phyloP scores from a whole-genome alignment of 1,140 invertebrate genomes.

The Scaptomyza pallida region DNA sequence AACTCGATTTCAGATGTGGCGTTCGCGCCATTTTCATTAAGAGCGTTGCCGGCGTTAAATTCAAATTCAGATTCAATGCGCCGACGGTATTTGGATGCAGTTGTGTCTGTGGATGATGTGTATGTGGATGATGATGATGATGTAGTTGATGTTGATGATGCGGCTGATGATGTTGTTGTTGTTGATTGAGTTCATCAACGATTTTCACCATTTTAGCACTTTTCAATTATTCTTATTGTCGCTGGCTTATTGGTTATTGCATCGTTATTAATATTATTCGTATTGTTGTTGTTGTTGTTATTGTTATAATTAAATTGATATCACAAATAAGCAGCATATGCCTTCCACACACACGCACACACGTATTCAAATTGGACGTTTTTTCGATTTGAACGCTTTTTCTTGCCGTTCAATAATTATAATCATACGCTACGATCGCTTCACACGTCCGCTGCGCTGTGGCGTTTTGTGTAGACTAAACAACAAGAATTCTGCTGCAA shows the following conservation, averaged over 20 bases:
- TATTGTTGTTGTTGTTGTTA: neutral
- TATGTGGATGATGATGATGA: conserved; percentile 44
- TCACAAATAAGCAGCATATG: conserved; percentile 30
- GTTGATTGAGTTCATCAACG: conserved; percentile 61
- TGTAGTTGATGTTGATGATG: conserved; percentile 32
- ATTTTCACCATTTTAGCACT: conserved; percentile 72
- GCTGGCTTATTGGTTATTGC: conserved; percentile 1
- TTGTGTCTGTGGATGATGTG: neutral
- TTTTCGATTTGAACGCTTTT: conserved; percentile 7
- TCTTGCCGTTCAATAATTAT: conserved; percentile 3
- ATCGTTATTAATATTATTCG: conserved; percentile 3
- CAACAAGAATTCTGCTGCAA: conserved; percentile 60
- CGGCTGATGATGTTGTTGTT: conserved; percentile 47
- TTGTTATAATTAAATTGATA: conserved; percentile 32
- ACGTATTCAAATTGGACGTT: conserved; percentile 37
- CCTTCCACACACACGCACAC: conserved; percentile 25
- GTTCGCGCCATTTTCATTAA: conserved; percentile 85
- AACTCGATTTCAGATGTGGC: conserved; percentile 87
- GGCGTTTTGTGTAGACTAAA: conserved; percentile 78
- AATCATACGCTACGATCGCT: conserved; percentile 23
- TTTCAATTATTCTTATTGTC: conserved; percentile 16
- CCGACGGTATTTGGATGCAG: conserved; percentile 55
- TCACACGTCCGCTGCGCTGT: conserved; percentile 73
- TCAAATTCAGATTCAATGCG: conserved; percentile 62
- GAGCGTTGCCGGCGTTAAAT: conserved; percentile 45